These are phyloP conservation scores for Thripadectes ignobilis DNA, from an alignment of 2,797 vertebrate species.

Conservation along the genomic window DNA sequence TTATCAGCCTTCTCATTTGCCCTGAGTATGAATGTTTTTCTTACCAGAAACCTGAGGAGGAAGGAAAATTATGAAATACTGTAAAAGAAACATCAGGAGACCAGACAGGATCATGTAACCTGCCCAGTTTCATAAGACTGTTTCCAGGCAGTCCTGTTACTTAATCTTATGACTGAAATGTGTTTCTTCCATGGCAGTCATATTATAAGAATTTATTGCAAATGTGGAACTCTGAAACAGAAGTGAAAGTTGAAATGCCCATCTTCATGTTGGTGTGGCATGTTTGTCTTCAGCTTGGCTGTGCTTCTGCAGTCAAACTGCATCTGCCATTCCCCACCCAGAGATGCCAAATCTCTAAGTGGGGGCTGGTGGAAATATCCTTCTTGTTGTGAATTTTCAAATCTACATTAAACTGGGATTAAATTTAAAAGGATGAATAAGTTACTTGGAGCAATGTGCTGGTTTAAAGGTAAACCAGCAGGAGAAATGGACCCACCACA, in stretches of 20 bases:
- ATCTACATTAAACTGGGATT: not conserved
- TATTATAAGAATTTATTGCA: not conserved
- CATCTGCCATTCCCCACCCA: not conserved
- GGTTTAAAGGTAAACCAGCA: no score
- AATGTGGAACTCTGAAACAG: not conserved
- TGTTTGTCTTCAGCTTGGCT: not conserved
- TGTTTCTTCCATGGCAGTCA: not conserved
- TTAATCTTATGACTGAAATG: not conserved
- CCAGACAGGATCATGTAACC: not conserved
- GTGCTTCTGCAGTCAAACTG: not conserved
- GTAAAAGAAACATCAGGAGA: not conserved
- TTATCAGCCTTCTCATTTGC: not conserved
- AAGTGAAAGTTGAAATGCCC: not conserved
- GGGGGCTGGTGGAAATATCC: not conserved
- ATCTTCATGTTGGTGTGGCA: not conserved
- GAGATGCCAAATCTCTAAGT: not conserved
- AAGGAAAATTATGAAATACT: conserved; percentile 35
- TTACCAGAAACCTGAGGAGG: not conserved
- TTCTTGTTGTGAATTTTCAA: not conserved
- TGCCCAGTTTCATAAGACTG: conserved; percentile 1
- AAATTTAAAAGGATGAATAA: not conserved
- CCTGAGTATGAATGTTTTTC: not conserved
- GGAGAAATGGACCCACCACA: no score
- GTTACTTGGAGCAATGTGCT: not conserved
- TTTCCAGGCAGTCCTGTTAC: conserved; percentile 16